phyloP scores from a whole-genome alignment of 2,113 vertebrate species.

The Prinia subflava region DNA sequence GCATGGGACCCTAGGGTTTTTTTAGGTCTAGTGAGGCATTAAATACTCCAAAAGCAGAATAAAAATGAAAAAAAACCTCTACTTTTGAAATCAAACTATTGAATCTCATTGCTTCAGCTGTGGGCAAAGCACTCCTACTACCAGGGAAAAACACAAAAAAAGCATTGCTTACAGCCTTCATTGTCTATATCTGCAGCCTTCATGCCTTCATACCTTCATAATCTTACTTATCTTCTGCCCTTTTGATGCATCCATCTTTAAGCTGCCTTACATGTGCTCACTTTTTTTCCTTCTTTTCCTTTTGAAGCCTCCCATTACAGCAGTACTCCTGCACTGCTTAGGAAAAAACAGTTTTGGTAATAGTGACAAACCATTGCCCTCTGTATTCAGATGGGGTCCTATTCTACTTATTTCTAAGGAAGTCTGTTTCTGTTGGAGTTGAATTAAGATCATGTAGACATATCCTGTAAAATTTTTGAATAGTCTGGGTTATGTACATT shows the following conservation, averaged over 20 bases:
- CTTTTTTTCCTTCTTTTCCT: not conserved
- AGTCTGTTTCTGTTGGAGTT: not conserved
- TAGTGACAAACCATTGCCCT: not conserved
- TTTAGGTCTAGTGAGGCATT: slow-evolving; percentile 63
- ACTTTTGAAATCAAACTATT: too few relatives aligned
- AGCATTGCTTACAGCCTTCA: not conserved
- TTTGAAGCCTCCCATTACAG: not conserved
- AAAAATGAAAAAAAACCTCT: not conserved
- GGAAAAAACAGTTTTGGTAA: not conserved
- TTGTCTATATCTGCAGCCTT: not conserved
- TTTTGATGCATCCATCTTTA: not conserved
- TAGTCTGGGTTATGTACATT: not conserved
- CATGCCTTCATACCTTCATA: not conserved
- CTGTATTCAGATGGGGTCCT: not conserved
- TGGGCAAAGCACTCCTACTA: not conserved
- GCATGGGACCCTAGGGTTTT: slow-evolving; percentile 52
- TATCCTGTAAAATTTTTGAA: not conserved
- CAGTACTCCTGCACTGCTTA: fast-evolving
- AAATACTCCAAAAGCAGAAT: slow-evolving; percentile 55
- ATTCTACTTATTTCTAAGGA: not conserved
- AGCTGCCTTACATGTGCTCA: not conserved
- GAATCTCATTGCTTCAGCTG: not conserved
- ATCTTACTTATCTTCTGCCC: not conserved
- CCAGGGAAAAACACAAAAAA: not conserved
- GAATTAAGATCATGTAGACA: not conserved